Evolutionary conservation across 2,113 vertebrate species (phyloP), one percentile per base, ranked within the genome.

Genomic region (Trachemys scripta): DNA sequence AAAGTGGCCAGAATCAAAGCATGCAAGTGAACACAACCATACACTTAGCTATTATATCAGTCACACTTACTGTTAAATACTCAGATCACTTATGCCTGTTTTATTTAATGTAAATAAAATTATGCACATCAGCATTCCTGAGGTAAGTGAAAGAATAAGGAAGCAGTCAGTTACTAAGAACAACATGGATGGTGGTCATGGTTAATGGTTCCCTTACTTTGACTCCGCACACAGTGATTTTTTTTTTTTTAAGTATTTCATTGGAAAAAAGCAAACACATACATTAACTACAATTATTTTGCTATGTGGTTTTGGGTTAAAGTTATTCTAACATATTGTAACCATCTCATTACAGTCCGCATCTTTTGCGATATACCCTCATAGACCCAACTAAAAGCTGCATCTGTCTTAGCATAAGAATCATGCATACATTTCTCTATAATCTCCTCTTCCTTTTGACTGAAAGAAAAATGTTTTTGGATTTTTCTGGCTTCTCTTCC

Each of bases 81-180:
- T 94, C 88, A 90, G 29, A 80, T 90, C 84, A 87, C 80, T 80
- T 84, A 10, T 94, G 95, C 93, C 93, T 95, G 91, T 56, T 19
- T 9, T 56, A 88, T 89, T 95, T 80, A 79, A 57, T 57, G 82
- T 88, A 97, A 91, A 88, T 89, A 38, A 92, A 49, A 96, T 56
- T 82, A 98, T 88, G 87, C 97, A 94, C 94, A 97, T 75, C 88
- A 96, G 94, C 97, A 93, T 98, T 98, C 98, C 98, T 98, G 98
- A 98, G 98, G 94, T 97, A 97, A 98, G 80, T 90, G 94, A 96
- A 91, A 97, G 78, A 50, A 96, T 82, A 82, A 92, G 96, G 95
- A 97, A 98, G 91, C 92, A 91, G 84, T 85, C 90, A 92, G 89
- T 91, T 93, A 78, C 88, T 82, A 69, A 87, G 90, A 94, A 85